phyloP scores from a whole-genome alignment of 2,797 vertebrate species.

The Enteromius thamalakanensis region DNA sequence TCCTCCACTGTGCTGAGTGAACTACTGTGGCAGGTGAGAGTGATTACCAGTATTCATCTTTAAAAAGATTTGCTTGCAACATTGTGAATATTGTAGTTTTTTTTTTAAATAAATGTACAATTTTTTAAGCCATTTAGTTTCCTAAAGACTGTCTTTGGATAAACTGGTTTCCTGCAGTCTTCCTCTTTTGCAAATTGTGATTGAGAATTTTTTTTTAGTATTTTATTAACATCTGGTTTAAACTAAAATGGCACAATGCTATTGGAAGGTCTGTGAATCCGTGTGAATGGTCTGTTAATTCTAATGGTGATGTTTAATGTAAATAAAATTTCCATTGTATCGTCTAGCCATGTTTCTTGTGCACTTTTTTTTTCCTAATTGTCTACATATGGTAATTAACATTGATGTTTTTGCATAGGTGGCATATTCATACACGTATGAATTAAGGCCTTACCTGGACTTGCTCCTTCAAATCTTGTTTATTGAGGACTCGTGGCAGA shows the following conservation, averaged over 20 bases:
- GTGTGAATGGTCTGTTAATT: background rate
- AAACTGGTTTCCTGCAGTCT: background rate
- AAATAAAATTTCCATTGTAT: background rate
- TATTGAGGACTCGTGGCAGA: slow-evolving; percentile 99
- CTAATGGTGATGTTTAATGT: background rate
- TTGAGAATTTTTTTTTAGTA: background rate
- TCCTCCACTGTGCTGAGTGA: slow-evolving; percentile 99
- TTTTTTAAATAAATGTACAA: background rate
- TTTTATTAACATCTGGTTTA: background rate
- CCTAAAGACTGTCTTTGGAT: background rate
- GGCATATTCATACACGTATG: slow-evolving; percentile 98
- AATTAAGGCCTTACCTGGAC: slow-evolving; percentile 98
- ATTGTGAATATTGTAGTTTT: background rate
- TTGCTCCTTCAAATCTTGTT: slow-evolving; percentile 96
- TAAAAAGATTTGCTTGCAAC: background rate
- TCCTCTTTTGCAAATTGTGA: background rate
- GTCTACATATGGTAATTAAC: background rate
- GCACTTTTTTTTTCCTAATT: background rate
- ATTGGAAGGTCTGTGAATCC: background rate
- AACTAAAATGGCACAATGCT: background rate
- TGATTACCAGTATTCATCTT: background rate
- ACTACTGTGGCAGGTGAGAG: slow-evolving; percentile 96
- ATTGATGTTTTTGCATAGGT: slow-evolving; percentile 76
- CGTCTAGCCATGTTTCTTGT: background rate
- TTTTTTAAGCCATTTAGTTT: background rate